A percentile compares a stretch with the other conserved stretches of the same genome.
phyloP scores from a whole-genome alignment of 2,113 vertebrate species.

The Xenopus borealis region DNA sequence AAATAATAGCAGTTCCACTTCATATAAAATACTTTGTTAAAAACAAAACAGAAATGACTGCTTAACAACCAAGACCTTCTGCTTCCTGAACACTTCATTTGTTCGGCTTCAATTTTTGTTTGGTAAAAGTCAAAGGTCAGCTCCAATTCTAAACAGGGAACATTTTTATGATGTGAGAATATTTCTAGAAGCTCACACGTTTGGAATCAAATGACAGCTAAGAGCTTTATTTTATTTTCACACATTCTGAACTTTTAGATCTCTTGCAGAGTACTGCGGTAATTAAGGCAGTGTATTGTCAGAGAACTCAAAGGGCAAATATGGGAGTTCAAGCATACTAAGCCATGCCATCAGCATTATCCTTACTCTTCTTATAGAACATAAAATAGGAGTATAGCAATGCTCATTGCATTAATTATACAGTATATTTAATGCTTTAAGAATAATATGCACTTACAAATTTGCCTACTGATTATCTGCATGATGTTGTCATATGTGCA shows the following conservation, averaged over 20 bases:
- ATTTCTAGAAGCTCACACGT: slow-evolving; percentile 43
- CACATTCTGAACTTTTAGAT: slow-evolving; percentile 26
- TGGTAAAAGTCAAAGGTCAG: slow-evolving; percentile 22
- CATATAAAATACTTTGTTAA: slow-evolving; percentile 21
- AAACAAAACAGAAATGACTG: slow-evolving; percentile 5
- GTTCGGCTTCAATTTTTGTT: slow-evolving; percentile 6
- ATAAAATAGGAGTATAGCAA: neutral
- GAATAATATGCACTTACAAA: too few relatives aligned
- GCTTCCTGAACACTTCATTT: slow-evolving; percentile 23
- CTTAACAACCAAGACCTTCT: slow-evolving; percentile 1
- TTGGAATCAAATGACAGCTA: slow-evolving; percentile 27
- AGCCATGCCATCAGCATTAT: slow-evolving; percentile 7
- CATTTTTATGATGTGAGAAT: slow-evolving; percentile 61
- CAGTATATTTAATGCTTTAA: too few relatives aligned
- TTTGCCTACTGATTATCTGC: too few relatives aligned
- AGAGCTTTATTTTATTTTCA: slow-evolving; percentile 24
- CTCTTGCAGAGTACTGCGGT: slow-evolving; percentile 18
- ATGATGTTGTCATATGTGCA: too few relatives aligned
- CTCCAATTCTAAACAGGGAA: slow-evolving; percentile 48
- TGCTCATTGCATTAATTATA: neutral
- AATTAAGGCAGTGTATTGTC: slow-evolving; percentile 8
- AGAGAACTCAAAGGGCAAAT: slow-evolving; percentile 3
- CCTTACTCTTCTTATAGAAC: slow-evolving; percentile 2
- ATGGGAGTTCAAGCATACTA: neutral
- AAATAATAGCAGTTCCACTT: slow-evolving; percentile 23